Conservation (phyloP, 2,113 vertebrate genomes). For the Hypanus sabinus region DNA sequence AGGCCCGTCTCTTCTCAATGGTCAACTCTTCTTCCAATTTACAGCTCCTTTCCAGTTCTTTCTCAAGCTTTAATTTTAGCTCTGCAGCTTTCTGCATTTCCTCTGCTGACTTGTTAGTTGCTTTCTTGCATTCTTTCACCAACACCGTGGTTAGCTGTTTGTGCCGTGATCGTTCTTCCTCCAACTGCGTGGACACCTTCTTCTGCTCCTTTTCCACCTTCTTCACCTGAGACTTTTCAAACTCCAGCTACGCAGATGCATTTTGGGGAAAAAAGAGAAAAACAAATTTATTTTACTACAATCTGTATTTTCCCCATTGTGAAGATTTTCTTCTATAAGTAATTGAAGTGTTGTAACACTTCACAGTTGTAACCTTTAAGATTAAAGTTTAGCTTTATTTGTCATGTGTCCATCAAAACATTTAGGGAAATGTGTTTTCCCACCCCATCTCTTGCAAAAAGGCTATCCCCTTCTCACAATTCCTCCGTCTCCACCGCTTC, state of each 20-base stretch:
- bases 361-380: background rate
- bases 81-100: constrained; percentile 79
- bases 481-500: no score
- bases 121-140: constrained; percentile 88
- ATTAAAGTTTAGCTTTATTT: no score
- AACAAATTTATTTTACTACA: background rate
- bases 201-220: constrained; percentile 85
- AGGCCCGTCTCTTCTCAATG: constrained; percentile 61
- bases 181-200: constrained; percentile 72
- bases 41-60: constrained; percentile 66
- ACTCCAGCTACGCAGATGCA: constrained; percentile 69
- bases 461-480: no score
- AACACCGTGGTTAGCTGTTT: constrained; percentile 84
- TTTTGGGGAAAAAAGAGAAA: background rate
- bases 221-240: constrained; percentile 84
- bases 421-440: no score
- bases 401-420: no score
- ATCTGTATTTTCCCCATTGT: background rate
- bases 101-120: constrained; percentile 74
- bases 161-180: constrained; percentile 81
- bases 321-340: background rate
- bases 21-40: constrained; percentile 68
- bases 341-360: no score
- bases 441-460: no score
- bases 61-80: constrained; percentile 69